Evolutionary conservation across 2,888 invertebrate species (phyloP).

Genomic region (Agrochola lota): DNA sequence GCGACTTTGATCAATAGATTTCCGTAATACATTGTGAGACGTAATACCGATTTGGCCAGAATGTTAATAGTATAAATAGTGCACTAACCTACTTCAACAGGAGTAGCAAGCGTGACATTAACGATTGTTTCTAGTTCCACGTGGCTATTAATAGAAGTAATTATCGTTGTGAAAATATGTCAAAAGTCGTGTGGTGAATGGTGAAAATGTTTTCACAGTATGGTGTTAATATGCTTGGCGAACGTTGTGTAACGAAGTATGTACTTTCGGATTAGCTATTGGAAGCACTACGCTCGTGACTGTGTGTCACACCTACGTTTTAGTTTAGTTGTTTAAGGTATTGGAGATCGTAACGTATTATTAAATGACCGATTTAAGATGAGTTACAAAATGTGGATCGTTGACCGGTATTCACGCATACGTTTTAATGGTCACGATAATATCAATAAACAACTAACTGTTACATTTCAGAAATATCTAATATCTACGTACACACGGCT

Average conservation of each 20-base stretch:
- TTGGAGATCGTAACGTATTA: slow-evolving; percentile 18
- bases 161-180: slow-evolving; percentile 48
- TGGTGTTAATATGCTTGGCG: slow-evolving; percentile 46
- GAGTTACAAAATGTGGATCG: slow-evolving; percentile 27
- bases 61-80: slow-evolving; percentile 51
- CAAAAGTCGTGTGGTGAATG: slow-evolving; percentile 37
- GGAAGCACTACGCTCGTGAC: slow-evolving; percentile 52
- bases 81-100: slow-evolving; percentile 51
- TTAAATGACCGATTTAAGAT: slow-evolving; percentile 3
- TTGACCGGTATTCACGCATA: slow-evolving; percentile 28
- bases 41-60: slow-evolving; percentile 38
- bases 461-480: neutral
- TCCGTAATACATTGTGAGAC: slow-evolving; percentile 26
- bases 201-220: slow-evolving; percentile 61
- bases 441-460: neutral
- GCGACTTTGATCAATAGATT: slow-evolving; percentile 38
- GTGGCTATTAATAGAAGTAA: slow-evolving; percentile 49
- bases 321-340: slow-evolving; percentile 7
- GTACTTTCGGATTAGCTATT: slow-evolving; percentile 32
- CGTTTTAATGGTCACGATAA: neutral
- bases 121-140: slow-evolving; percentile 41
- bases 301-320: slow-evolving; percentile 37
- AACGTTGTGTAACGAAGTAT: slow-evolving; percentile 33
- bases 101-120: slow-evolving; percentile 47
- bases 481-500: neutral